phyloP scores from a whole-genome alignment of 2,113 vertebrate genomes.

The Motacilla alba region DNA sequence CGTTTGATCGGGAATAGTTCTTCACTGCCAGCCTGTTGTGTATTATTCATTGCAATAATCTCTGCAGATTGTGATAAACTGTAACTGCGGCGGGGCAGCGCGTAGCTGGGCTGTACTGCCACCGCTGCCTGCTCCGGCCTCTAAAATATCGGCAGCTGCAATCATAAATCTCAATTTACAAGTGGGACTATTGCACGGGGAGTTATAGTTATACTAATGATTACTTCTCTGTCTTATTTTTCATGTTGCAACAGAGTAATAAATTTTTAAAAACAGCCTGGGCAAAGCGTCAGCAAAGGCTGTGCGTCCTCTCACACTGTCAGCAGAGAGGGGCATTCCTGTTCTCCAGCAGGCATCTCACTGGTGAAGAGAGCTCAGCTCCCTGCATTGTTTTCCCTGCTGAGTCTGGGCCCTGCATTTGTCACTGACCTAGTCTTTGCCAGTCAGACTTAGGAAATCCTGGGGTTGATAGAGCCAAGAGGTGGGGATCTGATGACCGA shows the following conservation, averaged over 20 bases:
- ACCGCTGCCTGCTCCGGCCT: slow-evolving; percentile 59
- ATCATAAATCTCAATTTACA: slow-evolving; percentile 86
- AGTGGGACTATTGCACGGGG: slow-evolving; percentile 76
- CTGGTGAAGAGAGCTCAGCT: not conserved
- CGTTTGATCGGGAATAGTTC: slow-evolving; percentile 72
- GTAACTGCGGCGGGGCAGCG: slow-evolving; percentile 68
- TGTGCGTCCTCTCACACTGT: not conserved
- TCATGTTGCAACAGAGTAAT: slow-evolving; percentile 84
- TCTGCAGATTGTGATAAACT: slow-evolving; percentile 73
- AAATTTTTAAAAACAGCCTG: slow-evolving; percentile 84
- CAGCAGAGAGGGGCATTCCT: not conserved
- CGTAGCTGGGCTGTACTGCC: slow-evolving; percentile 56
- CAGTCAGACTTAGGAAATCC: not conserved
- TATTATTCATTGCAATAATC: slow-evolving; percentile 76
- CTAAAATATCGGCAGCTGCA: slow-evolving; percentile 75
- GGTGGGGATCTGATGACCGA: not conserved
- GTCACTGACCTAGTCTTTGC: not conserved
- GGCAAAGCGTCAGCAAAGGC: slow-evolving; percentile 60
- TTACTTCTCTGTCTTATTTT: slow-evolving; percentile 82
- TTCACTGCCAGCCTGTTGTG: slow-evolving; percentile 76
- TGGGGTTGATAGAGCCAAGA: not conserved
- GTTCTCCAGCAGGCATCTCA: accelerated
- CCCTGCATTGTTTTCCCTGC: not conserved
- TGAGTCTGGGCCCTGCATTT: not conserved
- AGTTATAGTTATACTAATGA: slow-evolving; percentile 81